These are phyloP conservation scores for Anoncus sp. DNA, from an alignment of 2,888 invertebrate species.

Conservation along the genomic window DNA sequence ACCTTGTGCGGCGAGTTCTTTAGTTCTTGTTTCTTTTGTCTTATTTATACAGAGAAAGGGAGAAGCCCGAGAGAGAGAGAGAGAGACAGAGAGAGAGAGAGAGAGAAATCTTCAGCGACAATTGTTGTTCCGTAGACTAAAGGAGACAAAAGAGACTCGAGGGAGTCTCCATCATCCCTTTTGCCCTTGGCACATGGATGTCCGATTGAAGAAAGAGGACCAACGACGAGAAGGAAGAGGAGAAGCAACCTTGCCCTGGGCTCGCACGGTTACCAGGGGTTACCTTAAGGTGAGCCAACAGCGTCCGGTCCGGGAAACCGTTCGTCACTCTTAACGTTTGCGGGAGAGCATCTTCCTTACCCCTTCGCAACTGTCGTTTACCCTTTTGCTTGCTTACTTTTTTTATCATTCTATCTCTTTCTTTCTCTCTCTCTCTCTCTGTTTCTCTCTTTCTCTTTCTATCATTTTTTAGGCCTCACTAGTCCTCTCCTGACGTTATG, in stretches of 20 bases:
- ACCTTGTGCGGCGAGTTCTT: neutral
- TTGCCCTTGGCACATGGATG: slow-evolving; percentile 18
- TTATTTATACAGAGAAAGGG: neutral
- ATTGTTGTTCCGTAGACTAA: slow-evolving; percentile 34
- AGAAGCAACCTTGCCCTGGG: slow-evolving; percentile 25
- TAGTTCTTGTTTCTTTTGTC: neutral
- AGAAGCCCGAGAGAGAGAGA: neutral
- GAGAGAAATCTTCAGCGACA: neutral
- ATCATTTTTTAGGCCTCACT: slow-evolving; percentile 34
- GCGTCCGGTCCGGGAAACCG: slow-evolving; percentile 49
- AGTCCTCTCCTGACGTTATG: slow-evolving; percentile 47
- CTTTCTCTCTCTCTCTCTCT: slow-evolving; percentile 10
- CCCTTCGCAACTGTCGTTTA: slow-evolving; percentile 20
- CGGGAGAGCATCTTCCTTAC: slow-evolving; percentile 41
- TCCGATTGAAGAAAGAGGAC: slow-evolving; percentile 46
- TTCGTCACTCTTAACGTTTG: slow-evolving; percentile 62
- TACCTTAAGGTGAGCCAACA: slow-evolving; percentile 59
- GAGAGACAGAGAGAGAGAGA: neutral
- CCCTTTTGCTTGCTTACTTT: slow-evolving; percentile 26
- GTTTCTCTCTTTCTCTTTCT: neutral
- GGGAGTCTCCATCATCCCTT: slow-evolving; percentile 36
- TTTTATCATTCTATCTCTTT: neutral
- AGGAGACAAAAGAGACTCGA: slow-evolving; percentile 50
- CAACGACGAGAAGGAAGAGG: neutral
- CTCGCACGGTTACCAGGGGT: slow-evolving; percentile 50